phyloP scores from a whole-genome alignment of 2,797 vertebrate genomes.

The Lophotriccus pileatus region DNA sequence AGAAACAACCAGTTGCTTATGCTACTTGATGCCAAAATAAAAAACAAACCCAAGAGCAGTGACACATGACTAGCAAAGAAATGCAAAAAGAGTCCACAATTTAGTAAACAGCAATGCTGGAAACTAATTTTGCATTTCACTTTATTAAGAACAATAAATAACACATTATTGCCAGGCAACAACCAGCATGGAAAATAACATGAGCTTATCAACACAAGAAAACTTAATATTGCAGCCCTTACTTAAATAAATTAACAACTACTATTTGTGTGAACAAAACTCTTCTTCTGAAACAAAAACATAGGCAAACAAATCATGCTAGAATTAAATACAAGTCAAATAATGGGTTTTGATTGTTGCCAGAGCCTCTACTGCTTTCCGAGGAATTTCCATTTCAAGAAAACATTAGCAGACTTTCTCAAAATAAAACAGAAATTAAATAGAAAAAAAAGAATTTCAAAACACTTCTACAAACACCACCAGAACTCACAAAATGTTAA shows the following conservation, averaged over 20 bases:
- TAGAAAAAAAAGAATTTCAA: neutral
- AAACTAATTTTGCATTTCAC: neutral
- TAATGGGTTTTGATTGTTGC: neutral
- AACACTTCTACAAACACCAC: neutral
- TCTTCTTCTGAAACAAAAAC: neutral
- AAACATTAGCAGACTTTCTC: neutral
- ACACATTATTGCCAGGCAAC: neutral
- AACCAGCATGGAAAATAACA: neutral
- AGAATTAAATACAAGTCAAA: neutral
- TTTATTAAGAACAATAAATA: neutral
- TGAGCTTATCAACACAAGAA: neutral
- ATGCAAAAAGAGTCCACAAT: neutral
- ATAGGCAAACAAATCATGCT: neutral
- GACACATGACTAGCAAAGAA: neutral
- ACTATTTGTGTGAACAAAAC: neutral
- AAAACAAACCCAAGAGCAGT: neutral
- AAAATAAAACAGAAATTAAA: neutral
- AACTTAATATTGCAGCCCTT: neutral
- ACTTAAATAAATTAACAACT: neutral
- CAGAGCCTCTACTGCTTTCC: neutral
- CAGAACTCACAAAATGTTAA: neutral
- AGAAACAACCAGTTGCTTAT: neutral
- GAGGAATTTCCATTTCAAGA: neutral
- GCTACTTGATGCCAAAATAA: neutral
- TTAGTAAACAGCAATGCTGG: neutral